Evolutionary conservation across 1,140 invertebrate genomes (phyloP).

Genomic region (Samia ricini): DNA sequence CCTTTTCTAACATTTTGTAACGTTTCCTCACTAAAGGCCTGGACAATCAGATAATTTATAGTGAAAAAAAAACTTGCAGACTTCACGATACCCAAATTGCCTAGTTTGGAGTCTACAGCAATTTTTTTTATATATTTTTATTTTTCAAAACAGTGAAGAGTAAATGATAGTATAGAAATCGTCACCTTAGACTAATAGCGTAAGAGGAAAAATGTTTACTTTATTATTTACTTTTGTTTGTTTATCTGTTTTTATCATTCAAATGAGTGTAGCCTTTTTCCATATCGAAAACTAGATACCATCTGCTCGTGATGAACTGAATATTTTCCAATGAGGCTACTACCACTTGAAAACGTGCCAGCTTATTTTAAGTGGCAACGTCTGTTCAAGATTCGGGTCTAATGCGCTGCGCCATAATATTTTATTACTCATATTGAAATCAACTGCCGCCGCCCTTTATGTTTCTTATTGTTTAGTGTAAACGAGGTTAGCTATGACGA

Average conservation of each 20-base stretch:
- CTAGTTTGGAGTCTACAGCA: too few relatives aligned
- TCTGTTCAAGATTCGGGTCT: slow-evolving; percentile 66
- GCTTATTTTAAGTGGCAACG: slow-evolving; percentile 74
- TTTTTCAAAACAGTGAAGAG: too few relatives aligned
- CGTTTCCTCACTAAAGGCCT: too few relatives aligned
- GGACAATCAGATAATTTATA: too few relatives aligned
- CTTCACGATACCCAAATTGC: too few relatives aligned
- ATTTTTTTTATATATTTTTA: too few relatives aligned
- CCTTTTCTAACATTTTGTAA: too few relatives aligned
- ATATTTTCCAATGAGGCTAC: slow-evolving; percentile 69
- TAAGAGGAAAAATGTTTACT: too few relatives aligned
- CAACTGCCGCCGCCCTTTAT: slow-evolving; percentile 24
- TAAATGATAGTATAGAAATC: too few relatives aligned
- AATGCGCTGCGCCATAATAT: slow-evolving; percentile 43
- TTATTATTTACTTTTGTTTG: background rate
- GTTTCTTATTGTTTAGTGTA: slow-evolving; percentile 20
- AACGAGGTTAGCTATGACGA: background rate
- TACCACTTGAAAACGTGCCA: slow-evolving; percentile 73
- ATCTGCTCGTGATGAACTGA: slow-evolving; percentile 74
- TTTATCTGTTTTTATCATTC: background rate
- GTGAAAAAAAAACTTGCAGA: too few relatives aligned
- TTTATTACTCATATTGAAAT: slow-evolving; percentile 50
- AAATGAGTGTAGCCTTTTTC: background rate
- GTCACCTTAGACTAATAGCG: too few relatives aligned
- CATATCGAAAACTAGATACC: slow-evolving; percentile 53